phyloP scores from a whole-genome alignment of 1,140 invertebrate species.

The Lepidurus arcticus region DNA sequence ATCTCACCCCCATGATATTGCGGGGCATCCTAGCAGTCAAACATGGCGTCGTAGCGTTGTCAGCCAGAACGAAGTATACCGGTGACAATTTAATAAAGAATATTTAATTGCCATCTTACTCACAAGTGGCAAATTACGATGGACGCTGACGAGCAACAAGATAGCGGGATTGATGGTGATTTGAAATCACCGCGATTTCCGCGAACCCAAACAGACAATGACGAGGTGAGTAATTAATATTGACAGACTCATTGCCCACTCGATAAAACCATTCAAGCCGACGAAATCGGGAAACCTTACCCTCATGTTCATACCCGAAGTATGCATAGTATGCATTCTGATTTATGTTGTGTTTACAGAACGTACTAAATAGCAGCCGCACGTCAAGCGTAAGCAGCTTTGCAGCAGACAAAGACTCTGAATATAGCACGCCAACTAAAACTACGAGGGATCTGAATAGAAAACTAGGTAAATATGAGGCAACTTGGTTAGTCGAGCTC shows the following conservation, averaged over 20 bases:
- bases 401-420: not conserved
- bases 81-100: no score
- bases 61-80: no score
- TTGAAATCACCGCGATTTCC: not conserved
- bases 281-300: not conserved
- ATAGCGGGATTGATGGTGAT: not conserved
- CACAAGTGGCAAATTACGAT: not conserved
- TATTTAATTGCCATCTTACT: not conserved
- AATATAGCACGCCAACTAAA: not conserved
- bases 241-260: not conserved
- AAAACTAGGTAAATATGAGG: not conserved
- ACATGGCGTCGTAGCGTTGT: not conserved
- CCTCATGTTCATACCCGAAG: not conserved
- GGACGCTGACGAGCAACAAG: slow-evolving; percentile 13
- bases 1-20: not conserved
- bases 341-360: not conserved
- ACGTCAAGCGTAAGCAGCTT: not conserved
- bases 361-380: not conserved
- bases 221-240: not conserved
- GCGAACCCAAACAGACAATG: not conserved
- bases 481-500: no score
- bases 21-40: not conserved
- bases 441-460: not conserved
- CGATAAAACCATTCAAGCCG: not conserved
- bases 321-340: not conserved